These are phyloP conservation scores for Clarias batrachus DNA, from an alignment of 2,113 vertebrate genomes.

Conservation along the genomic window DNA sequence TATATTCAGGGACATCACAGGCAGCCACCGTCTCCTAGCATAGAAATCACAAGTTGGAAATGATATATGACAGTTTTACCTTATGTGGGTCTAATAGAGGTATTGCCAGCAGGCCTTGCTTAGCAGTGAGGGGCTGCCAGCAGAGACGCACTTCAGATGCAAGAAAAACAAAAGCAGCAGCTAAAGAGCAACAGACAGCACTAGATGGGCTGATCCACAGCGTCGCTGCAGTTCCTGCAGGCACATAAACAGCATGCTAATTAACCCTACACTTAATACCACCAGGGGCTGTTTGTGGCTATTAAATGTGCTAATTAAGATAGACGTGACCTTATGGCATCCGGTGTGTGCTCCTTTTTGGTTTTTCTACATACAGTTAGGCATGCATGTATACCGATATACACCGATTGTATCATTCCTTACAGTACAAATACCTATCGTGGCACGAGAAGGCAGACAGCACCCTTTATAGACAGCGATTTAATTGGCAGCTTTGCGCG, in stretches of 20 bases:
- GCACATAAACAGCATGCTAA: constrained; percentile 48
- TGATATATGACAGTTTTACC: constrained; percentile 12
- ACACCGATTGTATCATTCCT: not conserved
- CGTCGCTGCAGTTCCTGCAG: constrained; percentile 25
- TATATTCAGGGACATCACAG: constrained; percentile 40
- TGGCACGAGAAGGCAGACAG: not conserved
- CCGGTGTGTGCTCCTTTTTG: not conserved
- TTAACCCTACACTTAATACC: constrained; percentile 52
- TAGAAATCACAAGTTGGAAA: constrained; percentile 34
- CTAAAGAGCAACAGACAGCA: constrained; percentile 3
- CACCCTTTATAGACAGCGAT: not conserved
- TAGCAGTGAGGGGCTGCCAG: not conserved
- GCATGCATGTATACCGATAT: not conserved
- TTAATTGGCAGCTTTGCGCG: constrained; percentile 5
- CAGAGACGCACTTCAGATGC: constrained; percentile 29
- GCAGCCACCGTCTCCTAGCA: constrained; percentile 3
- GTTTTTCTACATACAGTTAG: not conserved
- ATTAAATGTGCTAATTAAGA: constrained; percentile 51
- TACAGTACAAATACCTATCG: not conserved
- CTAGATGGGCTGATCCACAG: not conserved
- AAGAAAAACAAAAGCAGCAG: constrained; percentile 33
- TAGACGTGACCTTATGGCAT: constrained; percentile 15
- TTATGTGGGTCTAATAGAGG: constrained; percentile 29
- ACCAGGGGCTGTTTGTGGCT: constrained; percentile 45
- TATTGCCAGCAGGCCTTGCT: constrained; percentile 25